phyloP scores from a whole-genome alignment of 2,797 vertebrate genomes.

The Acropternis orthonyx region DNA sequence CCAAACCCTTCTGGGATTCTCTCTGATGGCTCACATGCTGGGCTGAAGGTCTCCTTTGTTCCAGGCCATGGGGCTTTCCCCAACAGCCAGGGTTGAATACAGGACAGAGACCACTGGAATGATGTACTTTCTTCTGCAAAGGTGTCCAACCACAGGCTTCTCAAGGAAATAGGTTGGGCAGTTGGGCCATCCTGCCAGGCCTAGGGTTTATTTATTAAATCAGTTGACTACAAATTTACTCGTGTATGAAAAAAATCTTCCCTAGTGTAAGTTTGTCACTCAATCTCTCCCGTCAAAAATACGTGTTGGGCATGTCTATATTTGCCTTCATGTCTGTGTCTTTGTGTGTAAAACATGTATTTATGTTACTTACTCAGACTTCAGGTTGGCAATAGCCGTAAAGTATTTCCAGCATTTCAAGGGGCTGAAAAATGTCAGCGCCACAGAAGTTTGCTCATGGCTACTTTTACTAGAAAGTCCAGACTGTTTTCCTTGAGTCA shows the following conservation, averaged over 20 bases:
- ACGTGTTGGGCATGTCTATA: not conserved
- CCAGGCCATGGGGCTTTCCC: not conserved
- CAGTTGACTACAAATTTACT: not conserved
- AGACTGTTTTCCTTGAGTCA: conserved; percentile 19
- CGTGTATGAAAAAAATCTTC: not conserved
- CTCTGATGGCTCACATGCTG: not conserved
- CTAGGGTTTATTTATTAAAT: not conserved
- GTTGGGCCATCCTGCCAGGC: not conserved
- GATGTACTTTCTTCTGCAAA: not conserved
- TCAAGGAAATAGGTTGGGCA: not conserved
- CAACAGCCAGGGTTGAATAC: not conserved
- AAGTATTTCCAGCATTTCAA: not conserved
- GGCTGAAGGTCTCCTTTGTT: not conserved
- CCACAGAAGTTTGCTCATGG: not conserved
- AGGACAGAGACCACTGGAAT: not conserved
- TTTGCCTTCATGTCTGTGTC: not conserved
- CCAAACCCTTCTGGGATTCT: not conserved
- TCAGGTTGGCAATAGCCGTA: not conserved
- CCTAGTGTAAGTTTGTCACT: not conserved
- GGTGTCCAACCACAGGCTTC: not conserved
- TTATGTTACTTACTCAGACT: not conserved
- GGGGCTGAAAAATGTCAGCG: not conserved
- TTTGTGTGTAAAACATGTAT: not conserved
- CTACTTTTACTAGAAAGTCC: conserved; percentile 56
- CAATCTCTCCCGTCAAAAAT: not conserved